phyloP scores from a whole-genome alignment of 2,113 vertebrate genomes.

The Capra hircus region DNA sequence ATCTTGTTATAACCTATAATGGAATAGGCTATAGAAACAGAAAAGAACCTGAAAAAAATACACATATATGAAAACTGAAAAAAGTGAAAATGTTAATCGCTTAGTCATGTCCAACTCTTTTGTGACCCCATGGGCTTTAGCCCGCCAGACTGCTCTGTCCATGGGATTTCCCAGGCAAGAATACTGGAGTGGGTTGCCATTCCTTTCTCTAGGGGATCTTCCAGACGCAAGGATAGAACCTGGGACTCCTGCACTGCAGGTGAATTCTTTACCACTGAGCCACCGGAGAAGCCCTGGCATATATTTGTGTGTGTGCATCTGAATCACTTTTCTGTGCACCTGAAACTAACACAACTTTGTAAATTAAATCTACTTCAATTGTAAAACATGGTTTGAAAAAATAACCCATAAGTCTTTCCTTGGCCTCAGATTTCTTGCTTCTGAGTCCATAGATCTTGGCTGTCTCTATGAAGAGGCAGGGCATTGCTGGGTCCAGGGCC shows the following conservation, averaged over 20 bases:
- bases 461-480: background rate
- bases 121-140: background rate
- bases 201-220: background rate
- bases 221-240: background rate
- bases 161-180: background rate
- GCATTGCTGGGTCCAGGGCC: no score
- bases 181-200: background rate
- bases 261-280: background rate
- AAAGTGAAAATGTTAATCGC: background rate
- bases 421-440: background rate
- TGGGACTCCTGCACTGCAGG: background rate
- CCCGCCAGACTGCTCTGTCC: background rate
- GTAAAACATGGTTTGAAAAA: background rate
- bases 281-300: background rate
- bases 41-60: background rate
- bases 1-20: background rate
- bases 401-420: background rate
- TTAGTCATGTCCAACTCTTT: background rate
- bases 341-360: background rate
- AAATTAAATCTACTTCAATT: background rate
- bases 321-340: background rate
- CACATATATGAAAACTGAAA: background rate
- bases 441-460: background rate
- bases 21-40: background rate
- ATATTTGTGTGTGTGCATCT: background rate